phyloP scores from a whole-genome alignment of 2,113 vertebrate species.

The Coptodon rendalli region DNA sequence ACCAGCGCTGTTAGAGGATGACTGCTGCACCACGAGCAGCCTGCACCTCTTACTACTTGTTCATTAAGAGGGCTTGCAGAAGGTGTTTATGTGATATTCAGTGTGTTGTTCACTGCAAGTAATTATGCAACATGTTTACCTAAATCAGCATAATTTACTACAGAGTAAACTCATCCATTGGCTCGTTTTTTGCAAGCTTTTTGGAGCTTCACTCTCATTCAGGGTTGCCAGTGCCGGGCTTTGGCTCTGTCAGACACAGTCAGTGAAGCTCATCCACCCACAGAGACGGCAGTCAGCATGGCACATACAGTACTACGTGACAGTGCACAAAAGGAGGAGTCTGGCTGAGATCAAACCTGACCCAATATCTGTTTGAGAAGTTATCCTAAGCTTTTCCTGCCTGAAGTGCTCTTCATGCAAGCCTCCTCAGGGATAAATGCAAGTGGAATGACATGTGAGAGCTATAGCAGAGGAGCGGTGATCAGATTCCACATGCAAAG shows the following conservation, averaged over 20 bases:
- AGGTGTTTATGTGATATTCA: neutral
- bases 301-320: conserved; percentile 20
- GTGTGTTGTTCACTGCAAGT: neutral
- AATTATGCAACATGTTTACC: conserved; percentile 56
- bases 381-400: conserved; percentile 12
- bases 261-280: conserved; percentile 48
- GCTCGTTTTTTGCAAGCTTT: neutral
- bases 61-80: neutral
- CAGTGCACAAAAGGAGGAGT: conserved; percentile 9
- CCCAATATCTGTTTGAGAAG: conserved; percentile 17
- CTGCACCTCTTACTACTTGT: neutral
- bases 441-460: neutral
- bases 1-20: neutral
- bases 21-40: neutral
- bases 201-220: conserved; percentile 31
- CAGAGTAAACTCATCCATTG: conserved; percentile 1
- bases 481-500: neutral
- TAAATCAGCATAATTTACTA: neutral
- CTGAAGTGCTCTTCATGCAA: neutral
- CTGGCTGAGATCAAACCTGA: neutral
- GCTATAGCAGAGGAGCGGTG: neutral
- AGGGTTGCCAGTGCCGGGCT: conserved; percentile 1
- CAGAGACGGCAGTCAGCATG: conserved; percentile 25
- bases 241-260: conserved; percentile 21
- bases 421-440: neutral